Evolutionary conservation across 1,140 invertebrate species (phyloP).

Genomic region (Drosophila bipectinata): DNA sequence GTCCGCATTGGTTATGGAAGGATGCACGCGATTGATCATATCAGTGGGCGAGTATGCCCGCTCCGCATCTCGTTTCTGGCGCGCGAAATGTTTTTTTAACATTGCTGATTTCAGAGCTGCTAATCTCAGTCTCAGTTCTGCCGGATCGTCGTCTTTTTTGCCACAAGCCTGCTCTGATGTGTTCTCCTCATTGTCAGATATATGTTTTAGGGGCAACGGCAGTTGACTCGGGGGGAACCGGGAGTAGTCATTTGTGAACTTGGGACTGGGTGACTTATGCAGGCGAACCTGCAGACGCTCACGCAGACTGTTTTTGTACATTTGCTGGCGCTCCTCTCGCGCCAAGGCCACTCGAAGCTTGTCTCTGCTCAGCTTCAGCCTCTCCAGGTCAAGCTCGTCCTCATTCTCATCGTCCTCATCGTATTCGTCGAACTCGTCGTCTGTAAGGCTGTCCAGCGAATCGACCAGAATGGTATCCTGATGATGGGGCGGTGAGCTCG

Average conservation of each 20-base stretch:
- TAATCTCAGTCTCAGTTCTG: conserved; percentile 67
- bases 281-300: conserved; percentile 53
- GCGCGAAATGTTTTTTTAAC: conserved; percentile 69
- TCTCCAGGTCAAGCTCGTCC: conserved; percentile 38
- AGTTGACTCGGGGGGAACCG: conserved; percentile 9
- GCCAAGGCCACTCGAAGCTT: conserved; percentile 72
- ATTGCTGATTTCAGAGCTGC: conserved; percentile 79
- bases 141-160: conserved; percentile 32
- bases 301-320: conserved; percentile 55
- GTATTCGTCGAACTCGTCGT: conserved; percentile 54
- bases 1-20: conserved; percentile 41
- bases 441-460: conserved; percentile 49
- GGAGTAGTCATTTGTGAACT: conserved; percentile 3
- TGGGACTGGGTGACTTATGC: conserved; percentile 48
- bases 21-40: conserved; percentile 74
- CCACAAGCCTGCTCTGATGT: neutral
- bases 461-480: conserved; percentile 37
- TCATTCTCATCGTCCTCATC: conserved; percentile 51
- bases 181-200: conserved; percentile 22
- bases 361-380: conserved; percentile 51
- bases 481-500: conserved; percentile 8
- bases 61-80: conserved; percentile 78
- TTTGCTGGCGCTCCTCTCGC: conserved; percentile 29
- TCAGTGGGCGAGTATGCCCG: conserved; percentile 81
- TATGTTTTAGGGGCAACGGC: neutral